Evolutionary conservation across 2,888 invertebrate genomes (phyloP), one percentile per base, ranked within the genome.

Genomic region (Andricus quercusramuli): DNA sequence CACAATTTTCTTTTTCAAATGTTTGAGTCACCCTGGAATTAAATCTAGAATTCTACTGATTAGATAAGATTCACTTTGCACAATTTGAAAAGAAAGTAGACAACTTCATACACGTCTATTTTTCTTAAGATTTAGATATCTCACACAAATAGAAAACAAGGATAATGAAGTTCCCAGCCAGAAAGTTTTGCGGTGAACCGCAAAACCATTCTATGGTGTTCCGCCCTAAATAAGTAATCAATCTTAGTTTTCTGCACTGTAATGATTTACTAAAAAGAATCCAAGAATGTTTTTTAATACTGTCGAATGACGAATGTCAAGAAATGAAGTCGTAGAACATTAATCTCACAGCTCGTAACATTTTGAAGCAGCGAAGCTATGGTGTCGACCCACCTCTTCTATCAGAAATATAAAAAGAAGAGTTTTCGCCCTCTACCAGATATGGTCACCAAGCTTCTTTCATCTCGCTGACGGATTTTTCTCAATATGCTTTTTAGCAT

Each of bases 321-420:
- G n/a, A 70, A 47, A 22, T 59, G 22, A 59, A 37, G 56, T 74
- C 32, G 56, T 20, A 51, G 47, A 32, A 56, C 3, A 59, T 59
- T 74, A 74, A 74, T 74, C n/a, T 74, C 70, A 51, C 51, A 29
- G 9, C 51, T 68, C 41, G 51, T 70, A 56, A 74, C 29, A 74
- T 74, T 74, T 74, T 74, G 32, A 74, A 74, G 56, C 74, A 74
- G 56, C 56, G 74, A 74, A 74, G 22, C 41, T 41, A 74, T 56
- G 56, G 56, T 74, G 74, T 74, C 74, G 32, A 32, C 74, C 32
- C 56, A 74, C 56, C 32, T 56, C 51, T 74, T 74, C 74, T 74
- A 74, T 74, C 32, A 74, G 74, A 74, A 74, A 74, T 56, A 56
- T 32, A 74, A 59, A 37, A 56, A 74, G 74, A 74, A 74, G 74